phyloP scores from a whole-genome alignment of 1,140 invertebrate genomes.

The Mya arenaria region DNA sequence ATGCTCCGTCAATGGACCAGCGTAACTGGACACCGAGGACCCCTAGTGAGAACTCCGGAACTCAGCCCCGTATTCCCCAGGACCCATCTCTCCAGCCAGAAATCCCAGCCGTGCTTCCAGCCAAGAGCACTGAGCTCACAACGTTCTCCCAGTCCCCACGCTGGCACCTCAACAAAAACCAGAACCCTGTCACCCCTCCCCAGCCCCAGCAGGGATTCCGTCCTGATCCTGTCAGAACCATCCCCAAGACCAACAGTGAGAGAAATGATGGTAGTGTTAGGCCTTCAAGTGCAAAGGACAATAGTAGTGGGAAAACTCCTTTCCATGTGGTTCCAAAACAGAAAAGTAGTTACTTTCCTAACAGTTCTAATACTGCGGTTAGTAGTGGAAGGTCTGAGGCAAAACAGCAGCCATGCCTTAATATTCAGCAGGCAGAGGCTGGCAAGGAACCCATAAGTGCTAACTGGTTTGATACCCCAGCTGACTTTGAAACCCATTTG shows the following conservation, averaged over 20 bases:
- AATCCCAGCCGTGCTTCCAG: constrained; percentile 69
- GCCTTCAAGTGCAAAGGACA: background rate
- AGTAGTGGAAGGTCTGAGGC: background rate
- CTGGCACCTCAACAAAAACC: constrained; percentile 46
- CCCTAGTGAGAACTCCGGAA: constrained; percentile 54
- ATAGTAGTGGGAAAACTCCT: background rate
- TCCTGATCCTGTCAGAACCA: constrained; percentile 35
- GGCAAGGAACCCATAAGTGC: constrained; percentile 50
- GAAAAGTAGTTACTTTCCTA: background rate
- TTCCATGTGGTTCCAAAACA: background rate
- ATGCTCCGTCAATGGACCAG: constrained; percentile 43
- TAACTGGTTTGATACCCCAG: constrained; percentile 64
- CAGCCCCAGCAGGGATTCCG: constrained; percentile 30
- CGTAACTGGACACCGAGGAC: constrained; percentile 49
- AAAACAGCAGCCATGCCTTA: background rate
- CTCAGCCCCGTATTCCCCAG: constrained; percentile 60
- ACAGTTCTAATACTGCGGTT: background rate
- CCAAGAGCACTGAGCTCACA: constrained; percentile 72
- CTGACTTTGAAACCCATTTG: constrained; percentile 61
- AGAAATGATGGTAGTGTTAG: background rate
- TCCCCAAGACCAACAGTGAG: constrained; percentile 1
- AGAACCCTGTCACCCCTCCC: constrained; percentile 19
- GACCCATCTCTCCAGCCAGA: constrained; percentile 64
- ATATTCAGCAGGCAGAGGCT: background rate
- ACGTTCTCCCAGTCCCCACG: constrained; percentile 69